A percentile compares a stretch with the other conserved stretches of the same genome.
Evolutionary conservation across 2,888 invertebrate species (phyloP).

Genomic region (Lochmaea capreae): DNA sequence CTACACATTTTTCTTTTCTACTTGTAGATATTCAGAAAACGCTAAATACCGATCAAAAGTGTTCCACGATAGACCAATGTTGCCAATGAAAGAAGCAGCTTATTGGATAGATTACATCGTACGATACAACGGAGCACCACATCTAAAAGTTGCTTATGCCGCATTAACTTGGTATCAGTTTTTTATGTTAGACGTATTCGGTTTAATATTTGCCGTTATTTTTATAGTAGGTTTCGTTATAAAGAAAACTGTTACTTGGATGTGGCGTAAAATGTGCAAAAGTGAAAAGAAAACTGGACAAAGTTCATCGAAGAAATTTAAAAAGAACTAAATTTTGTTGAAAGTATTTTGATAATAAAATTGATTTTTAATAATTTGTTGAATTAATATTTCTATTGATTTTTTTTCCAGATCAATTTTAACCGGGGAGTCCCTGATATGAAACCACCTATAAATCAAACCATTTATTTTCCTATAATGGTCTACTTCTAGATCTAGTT

Average conservation of each 20-base stretch:
- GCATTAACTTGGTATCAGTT: conserved; percentile 49
- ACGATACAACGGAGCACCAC: conserved; percentile 46
- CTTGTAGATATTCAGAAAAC: conserved; percentile 42
- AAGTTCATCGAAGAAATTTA: background rate
- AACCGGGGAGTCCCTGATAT: too few relatives aligned
- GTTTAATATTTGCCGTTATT: conserved; percentile 17
- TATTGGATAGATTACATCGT: conserved; percentile 49
- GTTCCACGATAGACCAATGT: conserved; percentile 43
- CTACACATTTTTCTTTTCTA: background rate
- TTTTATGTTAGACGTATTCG: conserved; percentile 45
- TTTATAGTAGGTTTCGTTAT: conserved; percentile 5
- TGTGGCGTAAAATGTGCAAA: background rate
- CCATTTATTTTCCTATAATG: too few relatives aligned
- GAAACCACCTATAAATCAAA: too few relatives aligned
- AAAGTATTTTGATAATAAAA: background rate
- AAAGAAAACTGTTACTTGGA: background rate
- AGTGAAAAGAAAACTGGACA: background rate
- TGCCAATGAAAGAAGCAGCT: conserved; percentile 43
- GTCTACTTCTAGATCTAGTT: too few relatives aligned
- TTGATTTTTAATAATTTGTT: background rate
- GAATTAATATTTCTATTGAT: background rate
- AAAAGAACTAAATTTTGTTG: background rate
- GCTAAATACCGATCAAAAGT: conserved; percentile 41
- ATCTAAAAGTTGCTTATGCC: conserved; percentile 44
- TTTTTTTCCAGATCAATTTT: background rate